Evolutionary conservation across 2,888 invertebrate genomes (phyloP), one percentile per base, ranked within the genome.

Genomic region (Crossocerus cetratus): DNA sequence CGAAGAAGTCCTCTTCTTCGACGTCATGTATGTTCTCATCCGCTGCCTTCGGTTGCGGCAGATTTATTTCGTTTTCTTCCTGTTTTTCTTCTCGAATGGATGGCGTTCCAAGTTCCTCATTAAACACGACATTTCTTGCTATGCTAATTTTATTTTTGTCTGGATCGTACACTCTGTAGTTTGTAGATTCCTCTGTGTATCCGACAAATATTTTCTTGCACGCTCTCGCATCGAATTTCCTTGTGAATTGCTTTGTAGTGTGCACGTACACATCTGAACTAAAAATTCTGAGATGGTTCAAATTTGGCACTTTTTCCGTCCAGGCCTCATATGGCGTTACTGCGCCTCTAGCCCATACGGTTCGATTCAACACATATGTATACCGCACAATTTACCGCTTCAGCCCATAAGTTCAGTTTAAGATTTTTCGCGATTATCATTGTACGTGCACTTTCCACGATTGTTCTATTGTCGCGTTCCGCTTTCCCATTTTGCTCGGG

Each of bases 381-480:
- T 8, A 59, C 62, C 2, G 68, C 72, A 11, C 13, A 32, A 8
- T 68, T 72, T 1, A 65, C 14, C 32, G 72, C 72, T 57, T 72
- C 68, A 3, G 68, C 49, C 72, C 72, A 63, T 14, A 72, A 21
- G 18, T 42, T 42, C 2, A 43, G 2, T 3, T 16, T 8, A 5
- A 68, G 43, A 4, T 13, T 16, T 0, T 22, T 64, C 16, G 44
- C 44, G 3, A 63, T 13, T 4, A 72, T 22, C 68, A 72, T 72
- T 22, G 82, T 76, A 45, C 85, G 70, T 4, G 80, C 78, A 65
- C 81, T 83, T 22, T 86, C 83, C 2, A 83, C 57, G 1, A 86
- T 49, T 8, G 83, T 83, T 21, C 83, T 32, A 16, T 84, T 85
- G n/a, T 81, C 74, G n/a, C 83, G 68, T 60, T 86, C 83, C 5